phyloP scores from a whole-genome alignment of 2,888 invertebrate species.

The Apocheima hispidaria region DNA sequence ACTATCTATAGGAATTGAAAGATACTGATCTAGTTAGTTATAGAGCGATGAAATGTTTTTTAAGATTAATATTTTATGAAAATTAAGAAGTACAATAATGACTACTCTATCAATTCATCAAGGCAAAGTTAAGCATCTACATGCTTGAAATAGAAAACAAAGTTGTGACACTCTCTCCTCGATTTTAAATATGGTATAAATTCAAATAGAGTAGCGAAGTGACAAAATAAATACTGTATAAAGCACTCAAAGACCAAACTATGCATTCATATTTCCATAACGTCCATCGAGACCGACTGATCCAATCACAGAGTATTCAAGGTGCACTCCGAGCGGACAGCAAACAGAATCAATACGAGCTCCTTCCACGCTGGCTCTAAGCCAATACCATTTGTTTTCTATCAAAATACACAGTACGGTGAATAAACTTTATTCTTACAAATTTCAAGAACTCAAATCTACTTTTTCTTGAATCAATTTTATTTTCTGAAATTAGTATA shows the following conservation, averaged over 20 bases:
- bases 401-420: slow-evolving; percentile 46
- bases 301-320: slow-evolving; percentile 35
- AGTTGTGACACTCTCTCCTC: too few species aligned
- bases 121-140: too few species aligned
- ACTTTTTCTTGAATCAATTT: too few species aligned
- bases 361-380: slow-evolving; percentile 53
- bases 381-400: slow-evolving; percentile 62
- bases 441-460: not conserved
- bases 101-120: too few species aligned
- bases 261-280: slow-evolving; percentile 12
- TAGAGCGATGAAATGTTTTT: not conserved
- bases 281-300: not conserved
- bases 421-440: not conserved
- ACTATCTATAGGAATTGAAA: not conserved
- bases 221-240: not conserved
- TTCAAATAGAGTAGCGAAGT: not conserved
- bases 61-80: too few species aligned
- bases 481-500: too few species aligned
- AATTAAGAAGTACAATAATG: too few species aligned
- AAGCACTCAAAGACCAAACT: not conserved
- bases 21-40: slow-evolving; percentile 2
- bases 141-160: not conserved
- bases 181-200: too few species aligned
- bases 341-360: slow-evolving; percentile 61
- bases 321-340: slow-evolving; percentile 40